phyloP scores from a whole-genome alignment of 1,140 invertebrate genomes.

The Tetragnatha versicolor region DNA sequence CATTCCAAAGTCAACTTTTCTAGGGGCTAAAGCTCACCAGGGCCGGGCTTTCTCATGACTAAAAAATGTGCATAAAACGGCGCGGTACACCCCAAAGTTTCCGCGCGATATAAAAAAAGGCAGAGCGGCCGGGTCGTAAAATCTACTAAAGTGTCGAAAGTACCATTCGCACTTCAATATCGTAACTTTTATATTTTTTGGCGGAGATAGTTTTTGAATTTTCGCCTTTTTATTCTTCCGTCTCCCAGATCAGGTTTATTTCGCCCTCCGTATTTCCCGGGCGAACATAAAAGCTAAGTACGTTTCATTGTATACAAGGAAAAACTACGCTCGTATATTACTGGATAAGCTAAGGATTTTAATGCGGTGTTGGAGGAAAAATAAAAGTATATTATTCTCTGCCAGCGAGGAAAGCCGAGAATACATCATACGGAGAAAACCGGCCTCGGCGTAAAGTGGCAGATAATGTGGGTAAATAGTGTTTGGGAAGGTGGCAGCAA shows the following conservation, averaged over 20 bases:
- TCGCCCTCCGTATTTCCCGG: constrained; percentile 20
- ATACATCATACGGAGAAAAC: constrained; percentile 50
- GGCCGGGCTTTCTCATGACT: not conserved
- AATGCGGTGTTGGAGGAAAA: constrained; percentile 40
- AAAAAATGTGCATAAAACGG: constrained; percentile 52
- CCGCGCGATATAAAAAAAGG: constrained; percentile 42
- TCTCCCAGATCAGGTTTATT: constrained; percentile 53
- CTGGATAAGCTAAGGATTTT: constrained; percentile 55
- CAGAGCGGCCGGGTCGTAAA: constrained; percentile 44
- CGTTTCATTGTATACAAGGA: constrained; percentile 54
- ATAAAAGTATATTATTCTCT: constrained; percentile 52
- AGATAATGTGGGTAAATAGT: constrained; percentile 54
- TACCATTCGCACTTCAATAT: constrained; percentile 51
- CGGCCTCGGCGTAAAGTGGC: constrained; percentile 41
- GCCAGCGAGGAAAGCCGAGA: constrained; percentile 18
- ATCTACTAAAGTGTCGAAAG: constrained; percentile 51
- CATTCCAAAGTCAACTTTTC: not conserved
- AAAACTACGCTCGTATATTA: constrained; percentile 52
- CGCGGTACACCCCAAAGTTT: not conserved
- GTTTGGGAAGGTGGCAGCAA: constrained; percentile 39
- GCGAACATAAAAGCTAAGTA: constrained; percentile 54
- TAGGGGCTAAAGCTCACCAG: not conserved
- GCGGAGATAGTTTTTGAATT: constrained; percentile 48
- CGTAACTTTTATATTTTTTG: constrained; percentile 48
- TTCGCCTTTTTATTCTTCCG: constrained; percentile 45